These are phyloP conservation scores for Trichonephila clavipes DNA, from an alignment of 1,140 invertebrate species.

Conservation along the genomic window DNA sequence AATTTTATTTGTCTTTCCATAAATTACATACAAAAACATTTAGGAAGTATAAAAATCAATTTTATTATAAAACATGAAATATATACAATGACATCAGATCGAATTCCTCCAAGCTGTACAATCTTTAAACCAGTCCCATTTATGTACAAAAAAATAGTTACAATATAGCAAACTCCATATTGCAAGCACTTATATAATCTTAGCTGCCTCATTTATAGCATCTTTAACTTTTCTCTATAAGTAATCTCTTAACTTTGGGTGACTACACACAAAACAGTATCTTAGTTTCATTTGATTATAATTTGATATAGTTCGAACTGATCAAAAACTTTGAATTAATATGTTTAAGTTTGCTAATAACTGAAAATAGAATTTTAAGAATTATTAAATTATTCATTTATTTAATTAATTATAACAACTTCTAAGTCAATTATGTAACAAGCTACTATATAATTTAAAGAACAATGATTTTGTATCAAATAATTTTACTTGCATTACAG, in stretches of 20 bases:
- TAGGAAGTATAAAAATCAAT: not conserved
- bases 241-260: not conserved
- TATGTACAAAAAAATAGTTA: slow-evolving; percentile 15
- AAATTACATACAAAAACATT: not conserved
- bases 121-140: not conserved
- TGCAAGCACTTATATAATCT: not conserved
- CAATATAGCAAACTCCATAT: not conserved
- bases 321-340: too few species aligned
- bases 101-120: not conserved
- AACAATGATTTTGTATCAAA: too few species aligned
- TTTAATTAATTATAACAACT: too few species aligned
- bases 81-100: not conserved
- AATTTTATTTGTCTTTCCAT: not conserved
- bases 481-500: too few species aligned
- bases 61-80: slow-evolving; percentile 29
- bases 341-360: too few species aligned
- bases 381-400: too few species aligned
- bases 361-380: too few species aligned
- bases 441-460: too few species aligned
- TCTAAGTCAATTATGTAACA: too few species aligned
- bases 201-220: not conserved
- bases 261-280: not conserved
- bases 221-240: not conserved
- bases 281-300: too few species aligned
- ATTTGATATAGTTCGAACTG: too few species aligned